Evolutionary conservation across 2,113 vertebrate species (phyloP), one percentile per base, ranked within the genome.

Genomic region (Tichodroma muraria): DNA sequence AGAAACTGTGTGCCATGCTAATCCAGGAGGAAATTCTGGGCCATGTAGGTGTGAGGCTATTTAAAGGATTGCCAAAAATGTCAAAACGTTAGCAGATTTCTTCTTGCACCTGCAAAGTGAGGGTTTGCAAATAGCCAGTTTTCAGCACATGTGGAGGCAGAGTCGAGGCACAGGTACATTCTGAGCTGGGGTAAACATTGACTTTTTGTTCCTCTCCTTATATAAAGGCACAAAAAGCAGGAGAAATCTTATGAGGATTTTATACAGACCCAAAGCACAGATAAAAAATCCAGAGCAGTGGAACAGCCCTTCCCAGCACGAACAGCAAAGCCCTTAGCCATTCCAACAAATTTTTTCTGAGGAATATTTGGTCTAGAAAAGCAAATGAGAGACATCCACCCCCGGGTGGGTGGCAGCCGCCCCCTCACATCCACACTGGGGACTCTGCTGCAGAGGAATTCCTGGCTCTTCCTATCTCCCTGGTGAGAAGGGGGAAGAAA

Each of bases 41-140:
- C 60, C 85, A n/a, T 4, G 79, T 85, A 91, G 80, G 91, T 88
- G 91, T 90, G 60, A 93, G 21, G 85, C 61, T 95, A 94, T 91
- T 95, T 94, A 91, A 80, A 73, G 72, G 40, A 64, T 38, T 85
- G 73, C 78, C n/a, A 68, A 92, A 96, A 95, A 87, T 28, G 73
- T 85, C 61, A 69, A 40, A 88, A 91, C 1, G 4, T 91, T 86
- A 75, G 76, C 88, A 86, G 31, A 15, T 44, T 65, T 31, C 63
- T 54, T 44, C 84, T 72, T 50, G 4, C 35, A 85, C 84, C 84
- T 89, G 87, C 66, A 65, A 50, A 94, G 73, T 0, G 81, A 57
- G 64, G 64, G 40, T 75, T 95, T 70, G 66, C 59, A 91, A 84
- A 73, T 15, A 35, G 0, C 11, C 52, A 8, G 56, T n/a, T 85